Percentiles rank a stretch among this genome's conserved stretches.
Evolutionary conservation across 30 jellyfish, hydroid and myxozoan species (phyloP).

Genomic region (Mastigias papua): DNA sequence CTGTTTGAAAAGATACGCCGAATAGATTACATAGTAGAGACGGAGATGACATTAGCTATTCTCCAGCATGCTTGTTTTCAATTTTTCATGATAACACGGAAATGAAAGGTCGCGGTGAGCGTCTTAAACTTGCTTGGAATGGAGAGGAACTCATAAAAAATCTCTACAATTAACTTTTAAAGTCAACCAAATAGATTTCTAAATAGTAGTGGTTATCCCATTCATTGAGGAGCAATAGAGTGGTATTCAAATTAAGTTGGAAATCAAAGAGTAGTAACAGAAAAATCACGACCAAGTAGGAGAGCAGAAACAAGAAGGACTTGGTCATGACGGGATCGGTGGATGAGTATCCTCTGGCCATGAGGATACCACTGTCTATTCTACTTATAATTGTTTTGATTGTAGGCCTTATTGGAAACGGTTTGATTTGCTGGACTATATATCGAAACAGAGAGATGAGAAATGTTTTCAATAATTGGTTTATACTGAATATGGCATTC

Average conservation of each 20-base stretch:
- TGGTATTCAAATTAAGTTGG: too few species aligned
- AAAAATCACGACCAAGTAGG: background rate
- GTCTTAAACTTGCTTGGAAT: background rate
- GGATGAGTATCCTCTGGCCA: constrained; percentile 57
- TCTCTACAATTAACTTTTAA: too few species aligned
- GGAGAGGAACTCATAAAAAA: background rate
- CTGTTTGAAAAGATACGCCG: background rate
- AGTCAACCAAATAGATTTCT: too few species aligned
- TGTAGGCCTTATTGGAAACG: constrained; percentile 70
- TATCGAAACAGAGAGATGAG: constrained; percentile 66
- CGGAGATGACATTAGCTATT: background rate
- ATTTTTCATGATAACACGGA: background rate
- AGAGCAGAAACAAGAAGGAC: background rate
- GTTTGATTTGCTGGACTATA: constrained; percentile 73
- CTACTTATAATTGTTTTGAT: constrained; percentile 25
- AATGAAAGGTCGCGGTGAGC: background rate
- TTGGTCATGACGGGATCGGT: constrained; percentile 19
- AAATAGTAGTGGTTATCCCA: too few species aligned
- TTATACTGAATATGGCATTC: constrained; percentile 68
- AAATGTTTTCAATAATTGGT: constrained; percentile 69
- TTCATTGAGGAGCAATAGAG: too few species aligned
- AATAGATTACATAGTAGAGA: background rate
- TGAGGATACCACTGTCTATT: constrained; percentile 76
- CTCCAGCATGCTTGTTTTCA: background rate
- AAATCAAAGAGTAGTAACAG: too few species aligned